These are phyloP conservation scores for Thalassarche chlororhynchos DNA, from an alignment of 2,113 vertebrate species.

Conservation along the genomic window DNA sequence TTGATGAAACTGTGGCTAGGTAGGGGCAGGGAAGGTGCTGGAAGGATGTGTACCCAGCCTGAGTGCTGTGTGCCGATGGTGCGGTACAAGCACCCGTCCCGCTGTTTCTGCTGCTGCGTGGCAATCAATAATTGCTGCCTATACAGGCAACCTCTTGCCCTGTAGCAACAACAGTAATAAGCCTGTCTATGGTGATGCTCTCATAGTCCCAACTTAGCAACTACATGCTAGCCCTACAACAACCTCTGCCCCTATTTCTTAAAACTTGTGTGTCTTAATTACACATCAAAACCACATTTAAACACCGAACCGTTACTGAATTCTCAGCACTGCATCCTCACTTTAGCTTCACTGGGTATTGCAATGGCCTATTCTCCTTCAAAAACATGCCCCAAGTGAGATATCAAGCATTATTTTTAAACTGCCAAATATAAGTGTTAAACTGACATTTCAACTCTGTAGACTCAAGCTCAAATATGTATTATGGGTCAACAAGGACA, in stretches of 20 bases:
- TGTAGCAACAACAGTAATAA: background rate
- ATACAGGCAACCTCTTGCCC: background rate
- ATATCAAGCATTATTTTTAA: background rate
- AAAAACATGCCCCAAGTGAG: background rate
- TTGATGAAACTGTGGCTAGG: background rate
- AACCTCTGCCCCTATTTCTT: background rate
- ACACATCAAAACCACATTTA: background rate
- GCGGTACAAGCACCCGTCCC: rapidly evolving
- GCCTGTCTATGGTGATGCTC: background rate
- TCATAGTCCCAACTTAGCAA: background rate
- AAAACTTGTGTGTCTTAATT: background rate
- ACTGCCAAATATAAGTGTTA: background rate
- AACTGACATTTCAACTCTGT: background rate
- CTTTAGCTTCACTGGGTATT: background rate
- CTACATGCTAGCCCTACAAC: background rate
- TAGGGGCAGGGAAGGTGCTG: background rate
- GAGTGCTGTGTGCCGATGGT: rapidly evolving
- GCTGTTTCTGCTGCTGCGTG: background rate
- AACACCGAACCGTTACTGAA: background rate
- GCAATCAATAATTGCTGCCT: background rate
- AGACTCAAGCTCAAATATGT: background rate
- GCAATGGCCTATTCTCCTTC: background rate
- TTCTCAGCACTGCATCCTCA: background rate
- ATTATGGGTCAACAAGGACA: background rate
- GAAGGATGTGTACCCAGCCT: background rate